Conservation (phyloP, 1,140 invertebrate genomes). For the Camponotus floridanus region DNA sequence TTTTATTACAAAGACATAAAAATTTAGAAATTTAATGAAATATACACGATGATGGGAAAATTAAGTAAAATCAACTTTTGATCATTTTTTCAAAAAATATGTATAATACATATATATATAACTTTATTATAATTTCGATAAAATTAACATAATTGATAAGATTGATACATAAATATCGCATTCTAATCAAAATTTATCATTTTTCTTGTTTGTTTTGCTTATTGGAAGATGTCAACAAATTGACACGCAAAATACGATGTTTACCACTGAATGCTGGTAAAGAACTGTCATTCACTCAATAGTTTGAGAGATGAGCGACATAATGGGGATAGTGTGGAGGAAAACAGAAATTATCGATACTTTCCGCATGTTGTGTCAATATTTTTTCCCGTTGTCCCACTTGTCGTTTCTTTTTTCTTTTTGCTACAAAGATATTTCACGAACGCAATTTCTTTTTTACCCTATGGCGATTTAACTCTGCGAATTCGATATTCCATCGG, state of each 20-base stretch:
- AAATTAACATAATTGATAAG: slow-evolving; percentile 5
- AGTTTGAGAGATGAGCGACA: slow-evolving; percentile 15
- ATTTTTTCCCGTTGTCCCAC: not conserved
- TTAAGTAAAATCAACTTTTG: slow-evolving; percentile 18
- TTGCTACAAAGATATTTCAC: slow-evolving; percentile 21
- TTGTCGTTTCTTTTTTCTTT: slow-evolving; percentile 4
- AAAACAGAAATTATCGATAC: slow-evolving; percentile 37
- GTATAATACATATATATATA: not conserved
- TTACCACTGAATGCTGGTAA: slow-evolving; percentile 8
- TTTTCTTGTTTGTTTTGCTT: not conserved
- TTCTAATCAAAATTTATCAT: not conserved
- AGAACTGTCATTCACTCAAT: slow-evolving; percentile 28
- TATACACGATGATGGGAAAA: not conserved
- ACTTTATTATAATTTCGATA: slow-evolving; percentile 2
- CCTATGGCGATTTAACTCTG: slow-evolving; percentile 54
- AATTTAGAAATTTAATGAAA: slow-evolving; percentile 45
- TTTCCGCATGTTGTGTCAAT: slow-evolving; percentile 32
- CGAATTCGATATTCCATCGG: slow-evolving; percentile 65
- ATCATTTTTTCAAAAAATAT: slow-evolving; percentile 2
- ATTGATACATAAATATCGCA: slow-evolving; percentile 13
- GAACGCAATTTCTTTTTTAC: slow-evolving; percentile 33
- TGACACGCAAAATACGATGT: not conserved
- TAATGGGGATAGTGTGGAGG: slow-evolving; percentile 23
- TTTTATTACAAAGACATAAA: slow-evolving; percentile 16
- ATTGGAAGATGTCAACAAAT: not conserved